Evolutionary conservation across 2,113 vertebrate species (phyloP).

Genomic region (Mormoops blainvillei): DNA sequence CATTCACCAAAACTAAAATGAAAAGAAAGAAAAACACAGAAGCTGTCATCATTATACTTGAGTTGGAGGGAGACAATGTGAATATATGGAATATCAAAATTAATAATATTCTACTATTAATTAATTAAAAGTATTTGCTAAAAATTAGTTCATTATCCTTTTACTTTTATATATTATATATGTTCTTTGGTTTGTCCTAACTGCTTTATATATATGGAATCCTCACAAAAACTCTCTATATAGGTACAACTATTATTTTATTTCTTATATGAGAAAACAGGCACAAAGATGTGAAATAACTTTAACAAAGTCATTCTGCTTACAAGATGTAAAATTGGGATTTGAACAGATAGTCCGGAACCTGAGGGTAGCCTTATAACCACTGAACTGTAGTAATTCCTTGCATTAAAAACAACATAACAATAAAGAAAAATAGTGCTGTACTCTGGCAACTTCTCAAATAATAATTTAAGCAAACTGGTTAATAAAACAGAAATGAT

Average conservation of each 20-base stretch:
- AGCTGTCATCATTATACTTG: not conserved
- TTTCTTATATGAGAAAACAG: not conserved
- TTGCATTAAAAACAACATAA: not conserved
- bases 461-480: not conserved
- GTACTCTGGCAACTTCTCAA: not conserved
- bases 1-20: not conserved
- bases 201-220: not conserved
- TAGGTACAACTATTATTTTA: not conserved
- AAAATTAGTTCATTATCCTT: not conserved
- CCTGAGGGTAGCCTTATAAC: not conserved
- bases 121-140: not conserved
- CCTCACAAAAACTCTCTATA: not conserved
- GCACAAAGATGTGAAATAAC: not conserved
- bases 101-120: not conserved
- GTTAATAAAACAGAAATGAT: not conserved
- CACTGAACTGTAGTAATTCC: not conserved
- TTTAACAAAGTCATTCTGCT: not conserved
- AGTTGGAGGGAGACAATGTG: not conserved
- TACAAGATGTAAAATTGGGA: not conserved
- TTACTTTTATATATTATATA: not conserved
- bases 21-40: not conserved
- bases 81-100: not conserved
- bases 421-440: not conserved
- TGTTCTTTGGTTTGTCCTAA: not conserved
- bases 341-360: not conserved